Evolutionary conservation across 2,113 vertebrate genomes (phyloP).

Genomic region (Xiphophorus hellerii): DNA sequence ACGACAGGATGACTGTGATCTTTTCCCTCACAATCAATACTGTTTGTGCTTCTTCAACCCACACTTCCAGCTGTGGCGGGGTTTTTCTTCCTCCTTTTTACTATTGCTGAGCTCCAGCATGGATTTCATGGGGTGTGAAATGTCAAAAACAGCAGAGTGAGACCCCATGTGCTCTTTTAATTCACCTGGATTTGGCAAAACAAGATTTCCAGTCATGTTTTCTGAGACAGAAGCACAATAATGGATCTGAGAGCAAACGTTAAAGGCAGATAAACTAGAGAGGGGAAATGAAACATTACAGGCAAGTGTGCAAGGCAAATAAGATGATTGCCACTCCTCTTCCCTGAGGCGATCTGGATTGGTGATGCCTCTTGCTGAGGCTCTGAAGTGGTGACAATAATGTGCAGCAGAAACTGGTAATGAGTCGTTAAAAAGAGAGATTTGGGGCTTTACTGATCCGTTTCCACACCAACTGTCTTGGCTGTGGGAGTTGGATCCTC

Average conservation of each 20-base stretch:
- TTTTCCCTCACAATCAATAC: conserved; percentile 42
- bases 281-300: conserved; percentile 63
- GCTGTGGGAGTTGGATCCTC: conserved; percentile 47
- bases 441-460: conserved; percentile 64
- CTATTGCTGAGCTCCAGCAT: conserved; percentile 39
- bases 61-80: conserved; percentile 16
- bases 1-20: conserved; percentile 49
- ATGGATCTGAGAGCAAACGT: conserved; percentile 6
- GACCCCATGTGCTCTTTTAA: conserved; percentile 8
- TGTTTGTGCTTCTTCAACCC: conserved; percentile 25
- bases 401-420: conserved; percentile 49
- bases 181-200: conserved; percentile 26
- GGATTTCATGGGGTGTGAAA: conserved; percentile 40
- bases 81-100: conserved; percentile 29
- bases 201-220: conserved; percentile 22
- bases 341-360: conserved; percentile 41
- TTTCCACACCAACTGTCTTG: conserved; percentile 69
- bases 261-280: conserved; percentile 35
- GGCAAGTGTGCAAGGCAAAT: conserved; percentile 13
- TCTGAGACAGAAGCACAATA: conserved; percentile 27
- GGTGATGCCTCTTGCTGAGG: conserved; percentile 28
- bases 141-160: conserved; percentile 29
- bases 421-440: conserved; percentile 63
- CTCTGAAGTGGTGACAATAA: conserved; percentile 54
- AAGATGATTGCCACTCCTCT: conserved; percentile 44